These are phyloP conservation scores for Lepidocyrtoides sp. DNA, from an alignment of 2,888 invertebrate genomes.

Conservation along the genomic window DNA sequence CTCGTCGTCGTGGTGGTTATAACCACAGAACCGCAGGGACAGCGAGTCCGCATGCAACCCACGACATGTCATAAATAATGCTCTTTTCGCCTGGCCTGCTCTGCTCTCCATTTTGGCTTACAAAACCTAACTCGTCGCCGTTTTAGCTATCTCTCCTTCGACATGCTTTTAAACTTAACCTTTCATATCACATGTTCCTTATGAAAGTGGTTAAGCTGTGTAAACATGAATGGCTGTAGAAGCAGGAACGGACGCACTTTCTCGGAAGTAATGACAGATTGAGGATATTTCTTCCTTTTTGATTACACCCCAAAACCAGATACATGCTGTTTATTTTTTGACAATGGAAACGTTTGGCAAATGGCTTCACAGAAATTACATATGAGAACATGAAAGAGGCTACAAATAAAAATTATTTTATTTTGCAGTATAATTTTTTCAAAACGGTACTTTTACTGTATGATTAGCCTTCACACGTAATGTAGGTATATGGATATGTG, in stretches of 20 bases:
- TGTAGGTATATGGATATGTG: background rate
- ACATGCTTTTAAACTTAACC: background rate
- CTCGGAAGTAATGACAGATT: conserved; percentile 61
- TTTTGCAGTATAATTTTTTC: background rate
- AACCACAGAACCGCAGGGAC: conserved; percentile 71
- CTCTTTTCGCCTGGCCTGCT: conserved; percentile 58
- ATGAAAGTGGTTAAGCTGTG: conserved; percentile 16
- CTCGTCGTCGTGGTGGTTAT: conserved; percentile 52
- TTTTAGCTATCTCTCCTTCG: background rate
- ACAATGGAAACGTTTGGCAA: background rate
- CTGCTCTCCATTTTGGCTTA: conserved; percentile 16
- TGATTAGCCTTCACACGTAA: background rate
- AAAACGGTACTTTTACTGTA: background rate
- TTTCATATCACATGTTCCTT: conserved; percentile 18
- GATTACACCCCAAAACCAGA: too few relatives aligned
- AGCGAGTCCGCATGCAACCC: conserved; percentile 71
- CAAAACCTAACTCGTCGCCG: background rate
- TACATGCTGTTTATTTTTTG: too few relatives aligned
- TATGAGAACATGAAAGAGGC: background rate
- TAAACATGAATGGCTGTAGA: background rate
- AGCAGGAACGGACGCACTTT: background rate
- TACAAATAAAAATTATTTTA: background rate
- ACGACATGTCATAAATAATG: conserved; percentile 76
- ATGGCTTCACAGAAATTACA: background rate
- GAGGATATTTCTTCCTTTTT: conserved; percentile 27